Evolutionary conservation across 1,140 invertebrate genomes (phyloP).

Genomic region (Zaprionus kolodkinae): DNA sequence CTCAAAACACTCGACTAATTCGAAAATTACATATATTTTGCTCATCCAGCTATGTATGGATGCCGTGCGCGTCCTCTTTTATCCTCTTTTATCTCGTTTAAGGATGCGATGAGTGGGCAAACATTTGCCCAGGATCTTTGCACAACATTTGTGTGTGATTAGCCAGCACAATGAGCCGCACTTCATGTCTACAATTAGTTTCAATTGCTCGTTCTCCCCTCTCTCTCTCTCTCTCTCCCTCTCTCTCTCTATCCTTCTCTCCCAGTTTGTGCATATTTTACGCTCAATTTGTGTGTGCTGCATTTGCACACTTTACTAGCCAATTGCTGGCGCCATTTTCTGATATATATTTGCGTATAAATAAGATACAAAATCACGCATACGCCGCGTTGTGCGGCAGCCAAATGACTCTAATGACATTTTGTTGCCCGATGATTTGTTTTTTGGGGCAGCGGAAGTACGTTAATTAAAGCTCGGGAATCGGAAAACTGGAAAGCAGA

Average conservation of each 20-base stretch:
- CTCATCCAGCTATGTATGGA: constrained; percentile 47
- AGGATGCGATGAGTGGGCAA: neutral
- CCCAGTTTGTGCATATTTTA: constrained; percentile 3
- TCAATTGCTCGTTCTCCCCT: constrained; percentile 3
- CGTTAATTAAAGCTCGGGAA: constrained; percentile 57
- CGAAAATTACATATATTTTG: constrained; percentile 56
- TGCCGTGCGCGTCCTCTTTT: constrained; percentile 4
- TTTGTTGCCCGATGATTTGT: constrained; percentile 14
- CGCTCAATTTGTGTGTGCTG: constrained; percentile 20
- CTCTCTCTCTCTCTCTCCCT: neutral
- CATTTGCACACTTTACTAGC: neutral
- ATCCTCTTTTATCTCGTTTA: constrained; percentile 28
- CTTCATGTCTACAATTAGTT: constrained; percentile 2
- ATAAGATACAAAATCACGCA: constrained; percentile 34
- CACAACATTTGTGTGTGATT: neutral
- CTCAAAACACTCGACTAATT: constrained; percentile 41
- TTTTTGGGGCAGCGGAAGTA: constrained; percentile 20
- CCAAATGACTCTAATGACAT: constrained; percentile 16
- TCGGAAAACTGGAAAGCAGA: neutral
- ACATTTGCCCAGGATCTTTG: neutral
- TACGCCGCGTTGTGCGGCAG: constrained; percentile 17
- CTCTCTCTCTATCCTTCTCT: neutral
- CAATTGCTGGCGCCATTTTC: constrained; percentile 5
- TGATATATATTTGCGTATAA: constrained; percentile 31
- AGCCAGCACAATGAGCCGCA: neutral